phyloP scores from a whole-genome alignment of 2,113 vertebrate species.

The Nothoprocta pentlandii region DNA sequence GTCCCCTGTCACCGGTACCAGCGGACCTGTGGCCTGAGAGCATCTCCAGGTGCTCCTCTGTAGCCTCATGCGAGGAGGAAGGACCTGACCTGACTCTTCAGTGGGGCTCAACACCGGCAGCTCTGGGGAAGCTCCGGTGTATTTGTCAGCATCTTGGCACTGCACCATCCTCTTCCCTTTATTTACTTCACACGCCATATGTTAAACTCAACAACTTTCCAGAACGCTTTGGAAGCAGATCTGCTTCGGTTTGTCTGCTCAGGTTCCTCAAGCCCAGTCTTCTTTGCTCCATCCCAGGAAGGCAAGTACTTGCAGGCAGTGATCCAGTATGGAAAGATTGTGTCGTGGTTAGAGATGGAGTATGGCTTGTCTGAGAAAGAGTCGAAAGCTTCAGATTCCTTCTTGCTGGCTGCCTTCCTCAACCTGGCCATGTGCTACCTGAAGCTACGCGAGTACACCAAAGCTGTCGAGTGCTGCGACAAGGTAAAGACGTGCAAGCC shows the following conservation, averaged over 20 bases:
- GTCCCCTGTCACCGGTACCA: not conserved
- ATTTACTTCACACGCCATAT: rapidly evolving
- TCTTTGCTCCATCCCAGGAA: conserved; percentile 74
- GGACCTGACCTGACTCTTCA: not conserved
- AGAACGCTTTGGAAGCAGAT: not conserved
- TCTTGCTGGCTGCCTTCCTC: conserved; percentile 88
- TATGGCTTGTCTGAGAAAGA: conserved; percentile 85
- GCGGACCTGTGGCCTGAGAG: not conserved
- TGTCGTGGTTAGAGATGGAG: conserved; percentile 94
- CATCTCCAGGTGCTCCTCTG: not conserved
- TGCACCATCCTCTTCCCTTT: not conserved
- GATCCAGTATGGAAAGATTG: conserved; percentile 92
- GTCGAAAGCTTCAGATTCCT: conserved; percentile 82
- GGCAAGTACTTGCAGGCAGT: conserved; percentile 89
- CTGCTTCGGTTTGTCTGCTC: not conserved
- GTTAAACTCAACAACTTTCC: not conserved
- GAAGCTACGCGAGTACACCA: conserved; percentile 87
- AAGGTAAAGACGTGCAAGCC: conserved; percentile 79
- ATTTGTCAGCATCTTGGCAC: no score
- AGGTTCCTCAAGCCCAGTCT: not conserved
- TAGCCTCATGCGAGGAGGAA: not conserved
- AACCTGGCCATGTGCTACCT: conserved; percentile 96
- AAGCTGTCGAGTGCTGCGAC: conserved; percentile 91
- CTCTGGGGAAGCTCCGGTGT: not conserved
- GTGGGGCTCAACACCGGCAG: not conserved